Evolutionary conservation across 2,113 vertebrate genomes (phyloP).

Genomic region (Callithrix jacchus): DNA sequence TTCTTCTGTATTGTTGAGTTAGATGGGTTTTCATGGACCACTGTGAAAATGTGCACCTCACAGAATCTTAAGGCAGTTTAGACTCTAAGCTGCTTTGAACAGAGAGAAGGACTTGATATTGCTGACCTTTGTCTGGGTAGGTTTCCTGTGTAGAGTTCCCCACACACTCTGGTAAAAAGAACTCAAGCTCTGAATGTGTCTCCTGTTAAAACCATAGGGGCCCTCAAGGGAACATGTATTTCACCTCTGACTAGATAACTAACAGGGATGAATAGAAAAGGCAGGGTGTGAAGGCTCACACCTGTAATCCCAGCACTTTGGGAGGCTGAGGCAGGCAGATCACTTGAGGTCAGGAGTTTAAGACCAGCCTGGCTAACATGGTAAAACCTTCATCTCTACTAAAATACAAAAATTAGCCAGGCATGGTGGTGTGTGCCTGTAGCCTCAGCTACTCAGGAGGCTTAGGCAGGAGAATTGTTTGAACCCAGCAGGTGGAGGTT

Average conservation of each 20-base stretch:
- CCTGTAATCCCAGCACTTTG: no score
- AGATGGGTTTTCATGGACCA: background rate
- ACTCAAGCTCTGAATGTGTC: background rate
- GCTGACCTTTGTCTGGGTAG: background rate
- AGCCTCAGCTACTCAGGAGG: no score
- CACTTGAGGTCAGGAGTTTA: no score
- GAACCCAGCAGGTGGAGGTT: no score
- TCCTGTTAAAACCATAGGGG: background rate
- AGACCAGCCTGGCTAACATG: no score
- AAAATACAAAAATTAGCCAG: no score
- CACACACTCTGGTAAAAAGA: background rate
- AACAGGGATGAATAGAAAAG: background rate
- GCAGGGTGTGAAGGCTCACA: no score
- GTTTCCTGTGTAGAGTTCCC: background rate
- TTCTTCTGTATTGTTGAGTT: background rate
- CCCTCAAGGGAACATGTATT: background rate
- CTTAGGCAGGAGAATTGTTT: no score
- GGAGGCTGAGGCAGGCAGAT: no score
- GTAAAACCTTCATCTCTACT: no score
- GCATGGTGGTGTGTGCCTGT: no score
- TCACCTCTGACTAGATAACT: conserved; percentile 14
- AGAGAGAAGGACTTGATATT: background rate
- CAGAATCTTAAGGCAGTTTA: conserved; percentile 6
- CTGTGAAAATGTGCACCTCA: background rate
- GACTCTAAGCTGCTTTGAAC: background rate